Evolutionary conservation across 2,797 vertebrate species (phyloP), one percentile per base, ranked within the genome.

Genomic region (Poliocrania exsul): DNA sequence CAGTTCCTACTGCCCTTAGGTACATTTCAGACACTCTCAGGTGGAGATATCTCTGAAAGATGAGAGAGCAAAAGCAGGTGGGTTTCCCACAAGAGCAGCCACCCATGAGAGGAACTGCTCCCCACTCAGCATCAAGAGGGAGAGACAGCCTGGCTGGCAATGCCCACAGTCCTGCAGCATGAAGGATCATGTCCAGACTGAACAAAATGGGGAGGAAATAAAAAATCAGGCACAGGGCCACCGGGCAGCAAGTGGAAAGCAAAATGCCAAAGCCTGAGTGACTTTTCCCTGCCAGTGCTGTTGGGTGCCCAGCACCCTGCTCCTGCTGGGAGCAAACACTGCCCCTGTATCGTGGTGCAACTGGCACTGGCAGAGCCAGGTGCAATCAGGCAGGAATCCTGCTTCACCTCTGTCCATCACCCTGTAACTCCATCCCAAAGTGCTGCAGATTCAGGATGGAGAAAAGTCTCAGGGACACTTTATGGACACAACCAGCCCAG

Each of bases 361-460:
- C 49, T 23, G 33, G 21, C 67, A 47, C 53, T 66, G 72, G 54
- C 67, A 47, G 6, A 3, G 8, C 47, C 60, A 40, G 4, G 4
- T 13, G 2, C 40, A 21, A 2, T 14, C 50, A 26, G 69, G 69
- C 50, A 70, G 51, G 50, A 57, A 47, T 19, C 0, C 0, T 61
- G 70, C 35, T 71, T 23, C 9, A 5, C 37, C 23, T 53, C 26
- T 31, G 23, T 26, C 29, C 21, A 1, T 28, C 83, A 40, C 28
- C 31, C 61, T 4, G 1, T 6, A 78, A 37, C 25, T 74, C 70
- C 70, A 51, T 35, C 61, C 54, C 26, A 31, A 65, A 69, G 51
- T 0, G 0, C 56, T 2, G 13, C 8, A 16, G 26, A 20, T 65
- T 57, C 49, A 13, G 44, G 81, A 85, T 47, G 24, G 21, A 72